Evolutionary conservation across 2,113 vertebrate species (phyloP), one percentile per base, ranked within the genome.

Genomic region (Ivindomyrus marchei): DNA sequence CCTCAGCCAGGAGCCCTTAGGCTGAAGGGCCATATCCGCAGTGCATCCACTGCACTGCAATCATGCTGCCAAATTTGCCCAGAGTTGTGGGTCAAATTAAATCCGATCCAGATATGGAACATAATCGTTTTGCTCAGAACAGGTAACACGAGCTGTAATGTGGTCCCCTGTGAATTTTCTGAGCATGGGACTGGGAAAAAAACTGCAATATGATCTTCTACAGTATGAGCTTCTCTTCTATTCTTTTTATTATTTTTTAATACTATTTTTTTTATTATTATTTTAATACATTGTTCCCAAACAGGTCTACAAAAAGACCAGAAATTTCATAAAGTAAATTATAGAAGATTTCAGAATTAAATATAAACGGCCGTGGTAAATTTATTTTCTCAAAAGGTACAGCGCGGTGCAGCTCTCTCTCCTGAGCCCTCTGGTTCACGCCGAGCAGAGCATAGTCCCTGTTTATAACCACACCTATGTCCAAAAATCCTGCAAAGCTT

Each of bases 1-100:
- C 21, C 6, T 21, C 19, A 85, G 10, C 80, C 80, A 85, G 19
- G 80, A 85, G 6, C 42, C 13, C 36, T 85, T 45, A 47, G 45
- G 45, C 19, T 85, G 15, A 85, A 85, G 19, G 45, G 4, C 21
- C 39, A 42, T 4, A 9, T 47, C 21, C 83, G 10, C 83, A 47
- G 39, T 46, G 24, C 39, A 17, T 24, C 80, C 24, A 24, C 42
- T 47, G 45, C 19, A 45, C 42, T 45, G 21, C 17, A 46, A 47
- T n/a, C 21, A 85, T n/a, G 45, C 83, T 85, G 21, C 83, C 83
- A 85, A 85, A 85, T 45, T 47, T 47, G 42, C 19, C 24, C 83
- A 46, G 45, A 85, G 83, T 85, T 46, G 83, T 46, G 83, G 83
- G 83, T 85, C 39, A 85, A 45, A 85, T 85, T 9, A 85, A 85